These are phyloP conservation scores for Theocolax elegans DNA, from an alignment of 1,140 invertebrate species.

Conservation along the genomic window DNA sequence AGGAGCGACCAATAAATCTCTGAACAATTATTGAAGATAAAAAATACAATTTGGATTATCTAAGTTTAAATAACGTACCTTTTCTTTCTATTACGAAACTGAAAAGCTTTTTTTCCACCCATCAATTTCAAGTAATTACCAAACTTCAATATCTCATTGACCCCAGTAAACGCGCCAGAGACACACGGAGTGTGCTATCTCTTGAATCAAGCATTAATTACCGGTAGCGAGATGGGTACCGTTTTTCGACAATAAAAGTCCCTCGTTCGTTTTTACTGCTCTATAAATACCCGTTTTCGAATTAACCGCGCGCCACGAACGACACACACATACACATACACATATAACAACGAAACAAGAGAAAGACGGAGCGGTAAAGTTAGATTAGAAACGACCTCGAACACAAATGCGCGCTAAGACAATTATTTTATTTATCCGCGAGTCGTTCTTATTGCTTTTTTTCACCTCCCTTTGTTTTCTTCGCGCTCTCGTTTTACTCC, in stretches of 20 bases:
- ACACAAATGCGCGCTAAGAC: constrained; percentile 7
- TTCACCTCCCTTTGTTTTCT: neutral
- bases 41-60: no score
- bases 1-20: no score
- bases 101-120: neutral
- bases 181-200: neutral
- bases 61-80: no score
- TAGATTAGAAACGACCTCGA: constrained; percentile 19
- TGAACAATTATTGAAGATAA: no score
- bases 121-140: constrained; percentile 16
- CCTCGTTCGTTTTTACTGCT: constrained; percentile 19
- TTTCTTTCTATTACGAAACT: constrained; percentile 5
- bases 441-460: neutral
- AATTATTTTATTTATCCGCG: neutral
- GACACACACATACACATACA: neutral
- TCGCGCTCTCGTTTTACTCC: neutral
- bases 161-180: neutral
- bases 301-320: neutral
- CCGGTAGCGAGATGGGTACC: constrained; percentile 16
- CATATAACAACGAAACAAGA: neutral
- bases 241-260: constrained; percentile 34
- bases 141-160: constrained; percentile 2
- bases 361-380: constrained; percentile 1
- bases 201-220: constrained; percentile 20
- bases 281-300: constrained; percentile 35